phyloP scores from a whole-genome alignment of 2,888 invertebrate genomes.

The Ormyrus labotus region DNA sequence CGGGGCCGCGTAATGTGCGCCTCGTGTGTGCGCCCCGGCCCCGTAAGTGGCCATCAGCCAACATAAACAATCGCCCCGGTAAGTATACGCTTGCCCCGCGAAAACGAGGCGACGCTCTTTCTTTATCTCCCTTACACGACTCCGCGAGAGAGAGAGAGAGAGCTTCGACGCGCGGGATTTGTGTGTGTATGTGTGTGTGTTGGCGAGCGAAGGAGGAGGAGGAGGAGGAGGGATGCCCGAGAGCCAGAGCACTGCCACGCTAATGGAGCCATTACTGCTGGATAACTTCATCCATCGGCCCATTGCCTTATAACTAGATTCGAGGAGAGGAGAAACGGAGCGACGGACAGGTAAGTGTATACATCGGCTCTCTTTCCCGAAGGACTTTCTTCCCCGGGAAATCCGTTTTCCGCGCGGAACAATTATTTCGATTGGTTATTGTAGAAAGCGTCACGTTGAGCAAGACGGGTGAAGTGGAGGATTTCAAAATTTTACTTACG shows the following conservation, averaged over 20 bases:
- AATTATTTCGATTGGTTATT: neutral
- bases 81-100: conserved; percentile 73
- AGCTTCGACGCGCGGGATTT: too few relatives aligned
- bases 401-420: conserved; percentile 32
- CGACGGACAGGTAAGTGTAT: neutral
- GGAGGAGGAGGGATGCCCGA: conserved; percentile 59
- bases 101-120: conserved; percentile 59
- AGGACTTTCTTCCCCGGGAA: conserved; percentile 26
- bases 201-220: neutral
- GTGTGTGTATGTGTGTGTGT: conserved; percentile 57
- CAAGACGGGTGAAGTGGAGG: neutral
- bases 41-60: conserved; percentile 76
- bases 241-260: conserved; percentile 65
- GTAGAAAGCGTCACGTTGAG: neutral
- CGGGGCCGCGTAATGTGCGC: conserved; percentile 46
- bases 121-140: conserved; percentile 51
- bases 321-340: neutral
- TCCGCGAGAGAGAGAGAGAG: conserved; percentile 49
- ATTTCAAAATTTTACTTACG: neutral
- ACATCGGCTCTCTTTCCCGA: conserved; percentile 2
- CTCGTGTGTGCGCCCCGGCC: conserved; percentile 71
- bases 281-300: conserved; percentile 73
- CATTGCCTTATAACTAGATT: conserved; percentile 52
- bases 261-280: conserved; percentile 76
- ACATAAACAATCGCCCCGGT: conserved; percentile 75